phyloP scores from a whole-genome alignment of 1,140 invertebrate genomes.

The Amphibalanus amphitrite region DNA sequence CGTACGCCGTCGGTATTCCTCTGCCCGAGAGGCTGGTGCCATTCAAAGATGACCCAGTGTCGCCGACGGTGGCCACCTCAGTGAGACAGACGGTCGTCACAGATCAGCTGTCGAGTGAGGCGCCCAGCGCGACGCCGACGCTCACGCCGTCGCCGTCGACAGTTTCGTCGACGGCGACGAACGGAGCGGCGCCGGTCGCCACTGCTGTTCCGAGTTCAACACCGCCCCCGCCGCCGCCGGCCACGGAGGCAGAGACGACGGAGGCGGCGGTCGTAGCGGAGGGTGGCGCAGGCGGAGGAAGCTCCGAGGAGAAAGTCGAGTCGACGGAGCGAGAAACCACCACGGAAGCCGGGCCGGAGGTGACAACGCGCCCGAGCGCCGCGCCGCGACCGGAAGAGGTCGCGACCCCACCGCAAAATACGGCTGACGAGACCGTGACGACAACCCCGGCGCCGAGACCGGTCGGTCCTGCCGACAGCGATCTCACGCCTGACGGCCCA shows the following conservation, averaged over 20 bases:
- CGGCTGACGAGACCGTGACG: slow-evolving; percentile 16
- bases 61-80: slow-evolving; percentile 17
- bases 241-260: neutral
- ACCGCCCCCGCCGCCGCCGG: neutral
- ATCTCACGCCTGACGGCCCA: too few relatives aligned
- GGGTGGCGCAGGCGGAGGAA: neutral
- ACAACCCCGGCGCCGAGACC: slow-evolving; percentile 8
- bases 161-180: slow-evolving; percentile 2
- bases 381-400: neutral
- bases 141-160: slow-evolving; percentile 2
- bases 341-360: neutral
- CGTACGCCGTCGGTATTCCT: slow-evolving; percentile 52
- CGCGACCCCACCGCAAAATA: slow-evolving; percentile 16
- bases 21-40: slow-evolving; percentile 55
- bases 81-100: slow-evolving; percentile 26
- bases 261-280: neutral
- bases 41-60: neutral
- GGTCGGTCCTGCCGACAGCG: neutral
- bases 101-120: neutral
- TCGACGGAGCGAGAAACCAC: neutral
- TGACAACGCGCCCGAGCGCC: neutral
- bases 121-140: neutral
- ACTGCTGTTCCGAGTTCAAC: neutral
- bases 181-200: slow-evolving; percentile 11
- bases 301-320: neutral